These are phyloP conservation scores for Holothuria glaberrima DNA, from an alignment of 35 echinoderm and acorn worm species.

Conservation along the genomic window DNA sequence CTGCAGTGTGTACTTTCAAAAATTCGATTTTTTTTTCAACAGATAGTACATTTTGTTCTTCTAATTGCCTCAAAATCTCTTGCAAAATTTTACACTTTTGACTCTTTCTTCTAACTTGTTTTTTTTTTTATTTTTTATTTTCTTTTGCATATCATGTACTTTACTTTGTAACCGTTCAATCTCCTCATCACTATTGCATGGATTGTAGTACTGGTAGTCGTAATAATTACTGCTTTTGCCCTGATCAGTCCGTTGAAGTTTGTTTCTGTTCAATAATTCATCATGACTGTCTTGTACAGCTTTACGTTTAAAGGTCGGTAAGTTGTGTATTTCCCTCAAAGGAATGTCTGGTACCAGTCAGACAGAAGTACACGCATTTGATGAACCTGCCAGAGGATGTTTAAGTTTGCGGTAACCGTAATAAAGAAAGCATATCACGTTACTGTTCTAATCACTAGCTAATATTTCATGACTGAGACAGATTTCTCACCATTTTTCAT, in stretches of 20 bases:
- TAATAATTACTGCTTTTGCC: no score
- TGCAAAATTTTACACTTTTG: neutral
- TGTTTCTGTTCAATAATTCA: neutral
- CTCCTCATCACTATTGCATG: neutral
- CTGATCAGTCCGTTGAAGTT: neutral
- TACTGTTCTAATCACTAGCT: no score
- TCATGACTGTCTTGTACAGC: neutral
- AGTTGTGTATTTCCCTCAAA: neutral
- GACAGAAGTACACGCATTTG: no score
- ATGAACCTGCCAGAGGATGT: no score
- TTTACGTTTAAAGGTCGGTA: neutral
- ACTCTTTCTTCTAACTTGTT: neutral
- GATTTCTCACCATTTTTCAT: no score
- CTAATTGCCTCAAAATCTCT: neutral
- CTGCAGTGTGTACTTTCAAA: neutral
- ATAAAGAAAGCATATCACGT: no score
- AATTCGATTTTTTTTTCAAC: neutral
- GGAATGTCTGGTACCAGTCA: neutral
- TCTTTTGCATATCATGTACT: conserved; percentile 11
- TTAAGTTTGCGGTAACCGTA: no score
- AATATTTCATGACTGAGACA: no score
- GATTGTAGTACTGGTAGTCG: no score
- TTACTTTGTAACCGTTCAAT: neutral
- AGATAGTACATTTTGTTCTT: neutral
- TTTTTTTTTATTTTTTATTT: neutral